These are phyloP conservation scores for Apteryx mantelli DNA, from an alignment of 2,113 vertebrate genomes.

Conservation along the genomic window DNA sequence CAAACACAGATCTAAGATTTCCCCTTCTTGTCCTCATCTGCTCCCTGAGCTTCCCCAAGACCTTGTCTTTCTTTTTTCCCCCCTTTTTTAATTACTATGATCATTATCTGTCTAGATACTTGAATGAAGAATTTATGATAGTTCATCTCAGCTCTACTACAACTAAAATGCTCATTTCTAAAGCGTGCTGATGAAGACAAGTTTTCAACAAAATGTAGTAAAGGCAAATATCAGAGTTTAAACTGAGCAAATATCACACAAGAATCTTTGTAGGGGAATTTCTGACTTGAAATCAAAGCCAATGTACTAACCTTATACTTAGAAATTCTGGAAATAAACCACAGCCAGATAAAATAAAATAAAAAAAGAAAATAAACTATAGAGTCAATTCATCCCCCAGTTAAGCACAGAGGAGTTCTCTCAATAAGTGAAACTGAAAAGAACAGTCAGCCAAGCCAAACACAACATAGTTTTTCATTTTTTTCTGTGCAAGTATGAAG, in stretches of 20 bases:
- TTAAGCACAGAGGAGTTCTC: background rate
- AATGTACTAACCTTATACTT: background rate
- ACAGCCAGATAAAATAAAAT: background rate
- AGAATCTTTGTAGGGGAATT: background rate
- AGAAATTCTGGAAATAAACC: background rate
- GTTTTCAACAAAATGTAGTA: background rate
- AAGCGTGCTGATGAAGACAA: background rate
- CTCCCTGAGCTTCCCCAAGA: background rate
- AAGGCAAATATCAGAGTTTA: background rate
- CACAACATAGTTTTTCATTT: background rate
- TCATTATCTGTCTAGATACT: background rate
- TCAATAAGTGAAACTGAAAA: background rate
- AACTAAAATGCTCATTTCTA: background rate
- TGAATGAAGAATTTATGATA: background rate
- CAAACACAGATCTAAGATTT: background rate
- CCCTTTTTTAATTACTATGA: background rate
- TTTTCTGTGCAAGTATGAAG: background rate
- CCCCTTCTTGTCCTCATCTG: accelerated
- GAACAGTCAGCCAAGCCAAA: background rate
- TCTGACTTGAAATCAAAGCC: background rate
- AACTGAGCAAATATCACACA: background rate
- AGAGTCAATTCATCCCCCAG: background rate
- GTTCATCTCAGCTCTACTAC: background rate
- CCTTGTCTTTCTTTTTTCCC: no score
- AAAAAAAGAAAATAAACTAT: background rate